Evolutionary conservation across 2,113 vertebrate genomes (phyloP).

Genomic region (Callorhinus ursinus): DNA sequence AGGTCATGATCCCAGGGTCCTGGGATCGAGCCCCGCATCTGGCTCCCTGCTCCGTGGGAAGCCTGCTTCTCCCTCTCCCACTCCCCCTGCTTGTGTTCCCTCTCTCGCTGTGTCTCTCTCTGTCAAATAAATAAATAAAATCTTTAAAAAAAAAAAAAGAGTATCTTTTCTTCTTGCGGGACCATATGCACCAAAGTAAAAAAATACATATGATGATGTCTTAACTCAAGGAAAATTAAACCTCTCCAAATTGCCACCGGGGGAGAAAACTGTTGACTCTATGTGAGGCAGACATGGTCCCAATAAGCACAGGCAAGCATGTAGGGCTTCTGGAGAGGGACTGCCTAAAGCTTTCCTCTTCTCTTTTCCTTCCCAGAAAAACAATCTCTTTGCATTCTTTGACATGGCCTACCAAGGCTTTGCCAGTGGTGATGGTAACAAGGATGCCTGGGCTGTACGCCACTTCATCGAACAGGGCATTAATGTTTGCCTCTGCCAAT

Average conservation of each 20-base stretch:
- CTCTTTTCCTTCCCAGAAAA: constrained; percentile 88
- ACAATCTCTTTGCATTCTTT: constrained; percentile 95
- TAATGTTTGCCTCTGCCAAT: constrained; percentile 94
- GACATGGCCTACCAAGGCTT: constrained; percentile 99
- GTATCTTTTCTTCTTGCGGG: neutral
- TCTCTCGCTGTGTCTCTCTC: too few species aligned
- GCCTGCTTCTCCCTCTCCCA: too few species aligned
- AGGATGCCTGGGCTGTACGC: constrained; percentile 97
- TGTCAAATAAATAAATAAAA: too few species aligned
- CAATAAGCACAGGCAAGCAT: neutral
- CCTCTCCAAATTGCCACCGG: neutral
- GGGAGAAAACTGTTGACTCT: neutral
- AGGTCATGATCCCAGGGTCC: too few species aligned
- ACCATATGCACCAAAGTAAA: neutral
- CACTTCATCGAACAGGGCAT: constrained; percentile 97
- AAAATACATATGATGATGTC: neutral
- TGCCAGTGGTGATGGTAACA: constrained; percentile 96
- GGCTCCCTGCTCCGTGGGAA: too few species aligned
- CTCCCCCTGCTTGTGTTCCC: too few species aligned
- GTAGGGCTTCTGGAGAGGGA: neutral
- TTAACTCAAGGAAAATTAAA: neutral
- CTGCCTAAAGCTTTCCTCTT: neutral
- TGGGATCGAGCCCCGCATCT: too few species aligned
- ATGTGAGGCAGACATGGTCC: neutral
- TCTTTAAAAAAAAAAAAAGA: too few species aligned